Conservation (phyloP, 2,113 vertebrate genomes). For the Brachirus orientalis region DNA sequence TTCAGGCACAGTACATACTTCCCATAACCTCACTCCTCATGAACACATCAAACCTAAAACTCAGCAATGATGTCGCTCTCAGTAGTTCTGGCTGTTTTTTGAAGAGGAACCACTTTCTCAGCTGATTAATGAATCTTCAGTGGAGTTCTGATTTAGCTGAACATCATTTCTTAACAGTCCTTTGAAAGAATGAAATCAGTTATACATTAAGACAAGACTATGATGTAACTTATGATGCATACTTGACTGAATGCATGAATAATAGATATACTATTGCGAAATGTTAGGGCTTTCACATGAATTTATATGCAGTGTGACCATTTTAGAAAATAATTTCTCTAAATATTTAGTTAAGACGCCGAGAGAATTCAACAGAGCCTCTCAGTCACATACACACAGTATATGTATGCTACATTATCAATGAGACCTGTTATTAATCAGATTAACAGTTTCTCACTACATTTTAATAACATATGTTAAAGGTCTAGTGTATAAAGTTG, state of each 20-base stretch:
- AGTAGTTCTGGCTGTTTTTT: conserved; percentile 17
- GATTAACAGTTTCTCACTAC: too few relatives aligned
- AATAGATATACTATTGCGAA: background rate
- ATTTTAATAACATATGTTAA: too few relatives aligned
- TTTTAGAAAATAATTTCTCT: background rate
- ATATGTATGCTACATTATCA: background rate
- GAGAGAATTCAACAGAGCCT: background rate
- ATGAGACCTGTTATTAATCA: background rate
- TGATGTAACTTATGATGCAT: background rate
- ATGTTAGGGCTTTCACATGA: too few relatives aligned
- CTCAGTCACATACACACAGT: background rate
- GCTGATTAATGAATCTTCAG: conserved; percentile 3
- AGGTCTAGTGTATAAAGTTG: too few relatives aligned
- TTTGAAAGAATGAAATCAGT: conserved; percentile 8
- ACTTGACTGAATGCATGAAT: background rate
- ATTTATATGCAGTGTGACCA: too few relatives aligned
- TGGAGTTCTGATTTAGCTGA: conserved; percentile 9
- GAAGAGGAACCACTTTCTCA: conserved; percentile 24
- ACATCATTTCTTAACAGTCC: background rate
- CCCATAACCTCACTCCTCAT: conserved; percentile 19
- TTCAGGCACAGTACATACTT: conserved; percentile 23
- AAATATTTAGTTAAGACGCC: background rate
- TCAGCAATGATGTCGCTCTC: background rate
- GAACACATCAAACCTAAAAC: conserved; percentile 24
- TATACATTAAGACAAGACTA: background rate